A percentile compares a stretch with the other conserved stretches of the same genome.
Conservation (phyloP, 1,140 invertebrate species). For the Steinernema feltiae region DNA sequence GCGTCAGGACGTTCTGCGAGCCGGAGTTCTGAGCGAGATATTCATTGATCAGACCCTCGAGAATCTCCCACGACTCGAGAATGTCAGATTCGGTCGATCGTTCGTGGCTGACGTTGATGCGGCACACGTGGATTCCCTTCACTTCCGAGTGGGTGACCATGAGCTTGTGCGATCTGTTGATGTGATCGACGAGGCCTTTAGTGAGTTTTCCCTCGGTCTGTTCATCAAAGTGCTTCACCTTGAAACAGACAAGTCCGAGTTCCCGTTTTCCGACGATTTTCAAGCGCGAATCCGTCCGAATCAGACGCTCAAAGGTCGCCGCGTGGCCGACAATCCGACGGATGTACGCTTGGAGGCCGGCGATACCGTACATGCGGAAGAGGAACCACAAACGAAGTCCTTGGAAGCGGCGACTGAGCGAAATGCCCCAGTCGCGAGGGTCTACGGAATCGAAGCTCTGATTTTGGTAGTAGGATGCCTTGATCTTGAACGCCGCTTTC, state of each 20-base stretch:
- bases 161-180: conserved; percentile 27
- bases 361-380: conserved; percentile 72
- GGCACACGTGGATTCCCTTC: conserved; percentile 16
- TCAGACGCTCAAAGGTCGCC: conserved; percentile 45
- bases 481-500: not conserved
- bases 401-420: conserved; percentile 76
- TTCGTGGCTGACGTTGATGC: conserved; percentile 15
- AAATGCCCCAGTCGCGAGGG: conserved; percentile 81
- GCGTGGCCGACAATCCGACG: conserved; percentile 59
- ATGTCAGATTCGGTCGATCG: not conserved
- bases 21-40: too few relatives aligned
- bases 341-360: conserved; percentile 73
- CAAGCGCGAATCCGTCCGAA: conserved; percentile 62
- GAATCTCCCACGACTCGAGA: not conserved
- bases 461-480: not conserved
- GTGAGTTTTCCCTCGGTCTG: not conserved
- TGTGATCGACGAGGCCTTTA: conserved; percentile 56
- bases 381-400: conserved; percentile 87
- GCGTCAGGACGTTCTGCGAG: too few relatives aligned
- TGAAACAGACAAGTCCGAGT: conserved; percentile 78
- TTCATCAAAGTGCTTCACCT: conserved; percentile 63
- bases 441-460: not conserved
- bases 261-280: conserved; percentile 68
- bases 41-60: conserved; percentile 17
- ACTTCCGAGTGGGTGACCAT: not conserved